phyloP scores from a whole-genome alignment of 2,888 invertebrate species.

The Lymantria monacha region DNA sequence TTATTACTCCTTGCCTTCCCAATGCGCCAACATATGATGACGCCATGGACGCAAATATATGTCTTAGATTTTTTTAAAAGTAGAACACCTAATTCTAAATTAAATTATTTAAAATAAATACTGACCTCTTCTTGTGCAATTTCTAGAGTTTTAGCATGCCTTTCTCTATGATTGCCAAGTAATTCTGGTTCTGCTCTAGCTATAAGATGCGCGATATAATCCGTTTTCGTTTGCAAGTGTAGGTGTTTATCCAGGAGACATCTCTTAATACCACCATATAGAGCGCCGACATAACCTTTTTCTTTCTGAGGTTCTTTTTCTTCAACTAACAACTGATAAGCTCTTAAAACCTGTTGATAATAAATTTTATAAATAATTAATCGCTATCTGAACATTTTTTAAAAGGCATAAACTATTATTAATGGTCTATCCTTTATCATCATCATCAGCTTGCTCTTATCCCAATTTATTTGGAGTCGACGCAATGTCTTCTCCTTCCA shows the following conservation, averaged over 20 bases:
- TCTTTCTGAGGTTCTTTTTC: conserved; percentile 92
- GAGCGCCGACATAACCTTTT: conserved; percentile 92
- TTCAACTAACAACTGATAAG: conserved; percentile 93
- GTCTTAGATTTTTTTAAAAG: too few relatives aligned
- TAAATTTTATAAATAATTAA: too few relatives aligned
- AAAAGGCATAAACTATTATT: too few relatives aligned
- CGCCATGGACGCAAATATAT: too few relatives aligned
- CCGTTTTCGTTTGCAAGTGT: conserved; percentile 93
- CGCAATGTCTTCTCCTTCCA: too few relatives aligned
- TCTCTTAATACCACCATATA: conserved; percentile 93
- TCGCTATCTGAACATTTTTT: not conserved
- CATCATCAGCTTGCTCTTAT: too few relatives aligned
- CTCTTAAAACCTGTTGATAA: conserved; percentile 83
- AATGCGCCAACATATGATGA: too few relatives aligned
- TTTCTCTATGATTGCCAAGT: conserved; percentile 92
- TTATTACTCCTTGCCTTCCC: too few relatives aligned
- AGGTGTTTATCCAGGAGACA: conserved; percentile 94
- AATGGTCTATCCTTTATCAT: too few relatives aligned
- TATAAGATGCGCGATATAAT: conserved; percentile 93
- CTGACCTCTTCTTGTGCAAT: conserved; percentile 94
- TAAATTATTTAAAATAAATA: not conserved
- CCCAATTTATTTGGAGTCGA: too few relatives aligned
- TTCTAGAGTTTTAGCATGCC: conserved; percentile 98
- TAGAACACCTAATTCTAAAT: too few relatives aligned
- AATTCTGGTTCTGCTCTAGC: conserved; percentile 95